Percentiles rank a stretch among this genome's conserved stretches.
Conservation (phyloP, 2,113 vertebrate genomes). For the Cnemophilus loriae region DNA sequence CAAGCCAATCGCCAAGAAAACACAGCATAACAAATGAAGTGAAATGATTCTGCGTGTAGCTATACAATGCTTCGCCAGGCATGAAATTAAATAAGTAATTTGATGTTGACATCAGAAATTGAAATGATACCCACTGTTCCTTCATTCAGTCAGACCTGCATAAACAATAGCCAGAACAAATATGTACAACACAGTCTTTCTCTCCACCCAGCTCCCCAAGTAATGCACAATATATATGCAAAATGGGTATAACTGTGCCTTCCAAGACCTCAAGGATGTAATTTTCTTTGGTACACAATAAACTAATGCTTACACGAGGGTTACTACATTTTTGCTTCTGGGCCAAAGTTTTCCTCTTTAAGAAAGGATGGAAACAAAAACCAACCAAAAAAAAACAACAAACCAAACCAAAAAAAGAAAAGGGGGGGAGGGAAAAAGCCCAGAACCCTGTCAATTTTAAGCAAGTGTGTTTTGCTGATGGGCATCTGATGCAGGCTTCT, state of each 20-base stretch:
- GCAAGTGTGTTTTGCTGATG: background rate
- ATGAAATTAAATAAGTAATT: constrained; percentile 99
- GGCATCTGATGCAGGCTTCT: constrained; percentile 25
- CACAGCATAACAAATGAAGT: constrained; percentile 93
- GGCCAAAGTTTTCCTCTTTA: constrained; percentile 29
- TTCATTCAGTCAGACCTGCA: constrained; percentile 80
- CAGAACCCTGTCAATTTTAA: constrained; percentile 7
- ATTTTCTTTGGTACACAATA: constrained; percentile 73
- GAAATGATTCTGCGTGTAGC: constrained; percentile 91
- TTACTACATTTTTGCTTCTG: constrained; percentile 27
- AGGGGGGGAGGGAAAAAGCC: background rate
- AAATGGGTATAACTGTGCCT: constrained; percentile 66
- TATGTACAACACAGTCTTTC: constrained; percentile 70
- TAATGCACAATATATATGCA: constrained; percentile 83
- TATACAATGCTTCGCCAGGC: constrained; percentile 94
- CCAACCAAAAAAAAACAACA: no score
- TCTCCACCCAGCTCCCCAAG: constrained; percentile 68
- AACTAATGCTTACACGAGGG: constrained; percentile 34
- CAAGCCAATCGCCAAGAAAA: constrained; percentile 85
- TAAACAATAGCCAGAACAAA: constrained; percentile 81
- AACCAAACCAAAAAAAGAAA: background rate
- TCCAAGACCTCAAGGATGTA: constrained; percentile 69
- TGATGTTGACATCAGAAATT: constrained; percentile 98
- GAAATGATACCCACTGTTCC: constrained; percentile 94
- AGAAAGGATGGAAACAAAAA: background rate